Base-by-base conservation (phyloP, 2,888 invertebrate species). In the Rapana venosa region DNA sequence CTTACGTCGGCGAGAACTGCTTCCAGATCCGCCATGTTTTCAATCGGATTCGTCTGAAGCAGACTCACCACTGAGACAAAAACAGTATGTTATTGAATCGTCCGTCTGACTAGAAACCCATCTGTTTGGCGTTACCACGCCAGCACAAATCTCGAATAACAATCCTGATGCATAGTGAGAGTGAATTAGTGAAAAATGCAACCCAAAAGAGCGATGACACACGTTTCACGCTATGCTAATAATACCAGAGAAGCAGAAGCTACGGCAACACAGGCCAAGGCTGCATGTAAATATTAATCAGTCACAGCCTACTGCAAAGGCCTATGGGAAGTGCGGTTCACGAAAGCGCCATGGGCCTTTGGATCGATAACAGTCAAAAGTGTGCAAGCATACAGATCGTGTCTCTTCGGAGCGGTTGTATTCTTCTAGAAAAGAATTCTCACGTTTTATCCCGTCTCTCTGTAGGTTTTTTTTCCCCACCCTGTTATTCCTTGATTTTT, bases 1-100 rank as follows among this genome's bases (percentile, higher is more conserved):
- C 99, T 99, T 97, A 99, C 99, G 97, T 99, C 99, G 97, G 99
- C 99, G 97, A 99, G 97, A 96, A 99, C 99, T 96, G 99, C 99
- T 97, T 99, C 99, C 97, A 99, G 97, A 97, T 99, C 99, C 97
- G 99, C 99, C 99, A 99, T 99, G 77, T 91, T 94, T 94, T 92
- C 47, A 79, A 84, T 81, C 70, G 58, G 85, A 84, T 88, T 89
- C 74, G 61, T 77, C 61, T 61, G 77, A 79, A 70, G 74, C 70
- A 90, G 88, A 61, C 88, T 56, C 77, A 83, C 84, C 22, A 61
- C 56, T 47, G 47, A 56, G 36, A 74, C 47, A 89, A 70, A 87
- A 88, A 88, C 35, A 79, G 32, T 58, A 74, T 87, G 83, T 30
- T 58, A 35, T 85, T 17, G 58, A 81, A 88, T 47, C 87, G 74